Conservation (phyloP, 37 sponge, comb jelly and placozoan species). For the Chondrilla cf. caribensis region DNA sequence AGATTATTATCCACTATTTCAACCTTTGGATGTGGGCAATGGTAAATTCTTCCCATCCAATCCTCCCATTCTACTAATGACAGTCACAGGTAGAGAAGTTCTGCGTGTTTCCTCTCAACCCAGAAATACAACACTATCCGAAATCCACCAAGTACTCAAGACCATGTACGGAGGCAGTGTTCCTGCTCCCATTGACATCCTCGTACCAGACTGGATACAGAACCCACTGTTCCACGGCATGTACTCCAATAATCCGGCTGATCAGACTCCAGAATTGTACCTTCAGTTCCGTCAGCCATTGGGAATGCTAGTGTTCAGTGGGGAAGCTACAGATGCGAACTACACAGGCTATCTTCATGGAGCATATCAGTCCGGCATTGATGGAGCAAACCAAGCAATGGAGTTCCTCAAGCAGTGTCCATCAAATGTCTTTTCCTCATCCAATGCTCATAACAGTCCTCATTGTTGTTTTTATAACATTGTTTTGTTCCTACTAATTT, state of each 20-base stretch:
- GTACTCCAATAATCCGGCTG: background rate
- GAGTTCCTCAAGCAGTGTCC: background rate
- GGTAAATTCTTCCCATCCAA: background rate
- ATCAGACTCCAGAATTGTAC: background rate
- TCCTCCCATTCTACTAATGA: conserved; percentile 4
- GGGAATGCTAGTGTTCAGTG: conserved; percentile 18
- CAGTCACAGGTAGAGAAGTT: conserved; percentile 3
- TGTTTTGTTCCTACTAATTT: no score
- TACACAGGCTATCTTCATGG: conserved; percentile 33
- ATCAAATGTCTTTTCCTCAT: no score
- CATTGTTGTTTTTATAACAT: no score
- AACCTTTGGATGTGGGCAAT: conserved; percentile 9
- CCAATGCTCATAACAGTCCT: no score
- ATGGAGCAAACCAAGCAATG: background rate
- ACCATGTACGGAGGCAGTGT: background rate
- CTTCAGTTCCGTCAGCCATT: background rate
- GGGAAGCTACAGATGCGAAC: conserved; percentile 10
- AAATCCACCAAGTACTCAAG: background rate
- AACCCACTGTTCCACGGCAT: conserved; percentile 33
- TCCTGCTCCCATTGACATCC: background rate
- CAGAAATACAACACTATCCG: background rate
- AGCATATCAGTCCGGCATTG: conserved; percentile 11
- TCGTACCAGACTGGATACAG: conserved; percentile 20
- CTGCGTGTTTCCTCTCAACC: background rate
- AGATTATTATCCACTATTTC: conserved; percentile 11